These are phyloP conservation scores for Probaryconus sp. DNA, from an alignment of 1,140 invertebrate genomes.

Conservation along the genomic window DNA sequence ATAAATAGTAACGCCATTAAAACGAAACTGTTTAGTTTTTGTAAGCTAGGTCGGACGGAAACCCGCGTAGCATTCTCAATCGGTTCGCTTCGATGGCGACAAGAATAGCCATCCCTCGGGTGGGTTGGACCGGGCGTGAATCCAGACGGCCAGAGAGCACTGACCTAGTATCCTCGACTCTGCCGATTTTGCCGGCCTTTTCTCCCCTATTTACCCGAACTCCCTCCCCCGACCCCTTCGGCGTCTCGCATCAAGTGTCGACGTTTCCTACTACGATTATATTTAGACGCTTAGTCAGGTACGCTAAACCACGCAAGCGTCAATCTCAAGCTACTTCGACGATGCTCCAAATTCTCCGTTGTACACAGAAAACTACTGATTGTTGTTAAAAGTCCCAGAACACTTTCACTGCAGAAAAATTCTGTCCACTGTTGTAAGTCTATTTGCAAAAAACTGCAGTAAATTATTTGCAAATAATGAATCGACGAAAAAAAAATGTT, in stretches of 20 bases:
- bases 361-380: neutral
- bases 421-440: no score
- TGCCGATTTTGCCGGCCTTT: conserved; percentile 59
- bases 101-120: conserved; percentile 67
- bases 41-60: no score
- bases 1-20: no score
- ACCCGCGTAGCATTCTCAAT: conserved; percentile 44
- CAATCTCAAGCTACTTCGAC: neutral
- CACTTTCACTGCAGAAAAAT: no score
- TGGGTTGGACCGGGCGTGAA: conserved; percentile 61
- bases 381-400: no score
- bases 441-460: no score
- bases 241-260: conserved; percentile 4
- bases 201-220: no score
- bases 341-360: neutral
- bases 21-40: no score
- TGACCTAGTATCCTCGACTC: conserved; percentile 72
- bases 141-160: conserved; percentile 70
- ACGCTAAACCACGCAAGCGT: conserved; percentile 14
- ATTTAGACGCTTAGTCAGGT: conserved; percentile 60
- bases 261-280: conserved; percentile 47
- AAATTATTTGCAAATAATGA: no score
- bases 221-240: conserved; percentile 7
- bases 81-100: conserved; percentile 53
- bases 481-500: no score